phyloP scores from a whole-genome alignment of 2,888 invertebrate genomes.

The Troglohyphantes excavatus region DNA sequence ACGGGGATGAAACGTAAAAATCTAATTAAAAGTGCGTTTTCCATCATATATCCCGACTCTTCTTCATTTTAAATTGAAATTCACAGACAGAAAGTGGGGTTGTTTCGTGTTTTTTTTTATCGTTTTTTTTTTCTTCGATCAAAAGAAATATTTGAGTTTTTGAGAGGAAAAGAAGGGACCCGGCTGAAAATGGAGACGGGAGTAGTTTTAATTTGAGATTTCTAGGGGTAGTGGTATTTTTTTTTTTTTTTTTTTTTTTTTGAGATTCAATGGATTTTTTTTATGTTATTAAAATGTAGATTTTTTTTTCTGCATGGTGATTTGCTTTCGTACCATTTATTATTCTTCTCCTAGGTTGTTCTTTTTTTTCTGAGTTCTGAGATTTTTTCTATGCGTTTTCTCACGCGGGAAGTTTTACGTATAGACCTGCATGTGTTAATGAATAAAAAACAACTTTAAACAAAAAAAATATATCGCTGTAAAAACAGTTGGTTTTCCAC shows the following conservation, averaged over 20 bases:
- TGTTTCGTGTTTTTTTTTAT: not conserved
- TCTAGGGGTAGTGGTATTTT: not conserved
- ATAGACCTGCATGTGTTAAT: too few relatives aligned
- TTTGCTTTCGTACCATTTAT: slow-evolving; percentile 5
- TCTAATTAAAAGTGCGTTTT: slow-evolving; percentile 54
- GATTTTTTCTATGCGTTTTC: too few relatives aligned
- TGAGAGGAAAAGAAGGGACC: not conserved
- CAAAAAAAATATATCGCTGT: too few relatives aligned
- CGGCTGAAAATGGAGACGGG: not conserved
- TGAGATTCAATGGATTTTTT: slow-evolving; percentile 12
- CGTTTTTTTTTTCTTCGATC: slow-evolving; percentile 7
- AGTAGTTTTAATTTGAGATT: slow-evolving; percentile 43
- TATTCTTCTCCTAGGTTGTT: not conserved
- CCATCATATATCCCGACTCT: slow-evolving; percentile 27
- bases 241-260: not conserved
- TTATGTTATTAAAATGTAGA: slow-evolving; percentile 14
- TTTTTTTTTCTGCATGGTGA: not conserved
- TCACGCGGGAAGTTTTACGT: too few relatives aligned
- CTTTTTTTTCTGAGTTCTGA: slow-evolving; percentile 4
- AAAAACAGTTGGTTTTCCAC: too few relatives aligned
- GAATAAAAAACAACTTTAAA: too few relatives aligned
- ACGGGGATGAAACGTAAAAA: slow-evolving; percentile 44
- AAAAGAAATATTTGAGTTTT: slow-evolving; percentile 37
- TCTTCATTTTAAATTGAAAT: slow-evolving; percentile 54
- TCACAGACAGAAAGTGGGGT: not conserved